Evolutionary conservation across 2,888 invertebrate genomes (phyloP), one percentile per base, ranked within the genome.

Genomic region (Andrena haemorrhoa): DNA sequence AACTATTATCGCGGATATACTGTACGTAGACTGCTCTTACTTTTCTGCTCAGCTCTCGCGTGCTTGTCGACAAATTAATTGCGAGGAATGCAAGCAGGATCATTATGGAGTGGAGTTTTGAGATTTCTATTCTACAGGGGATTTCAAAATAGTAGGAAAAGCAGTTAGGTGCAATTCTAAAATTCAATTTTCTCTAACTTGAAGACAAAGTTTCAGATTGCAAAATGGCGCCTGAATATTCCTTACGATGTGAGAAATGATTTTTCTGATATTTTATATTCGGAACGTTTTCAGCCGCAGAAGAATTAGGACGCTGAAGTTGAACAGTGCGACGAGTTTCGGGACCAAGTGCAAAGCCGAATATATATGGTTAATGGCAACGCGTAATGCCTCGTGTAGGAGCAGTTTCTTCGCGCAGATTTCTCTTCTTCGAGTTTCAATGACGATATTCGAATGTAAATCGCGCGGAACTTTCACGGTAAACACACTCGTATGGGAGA

Each of bases 401-500:
- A 23, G 64, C 56, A 56, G 72, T 61, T 70, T 41, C 70, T 66
- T 33, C 31, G 60, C 33, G n/a, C 23, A 56, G 56, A 56, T 49
- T 68, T 63, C 68, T n/a, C 33, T 31, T 29, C 2, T n/a, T 8
- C 35, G 61, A 79, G 49, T 72, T 79, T 33, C 66, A 8, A 80
- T 73, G 60, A 74, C 68, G 75, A 56, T 75, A 82, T 84, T 87
- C 80, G 72, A 88, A 84, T 84, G 87, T 74, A 88, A 88, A 86
- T 84, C 84, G 73, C 82, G 79, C 73, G 60, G 80, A 88, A 90
- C 75, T 89, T 89, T 87, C 86, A 75, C 66, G 86, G 91, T 92
- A 91, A 92, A 92, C 91, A 92, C 90, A 90, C 91, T 91, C 86
- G 87, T 90, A 89, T 84, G 87, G 79, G 84, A 20, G 10, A 87